Evolutionary conservation across 2,113 vertebrate species (phyloP), one percentile per base, ranked within the genome.

Genomic region (Micronycteris hirsuta): DNA sequence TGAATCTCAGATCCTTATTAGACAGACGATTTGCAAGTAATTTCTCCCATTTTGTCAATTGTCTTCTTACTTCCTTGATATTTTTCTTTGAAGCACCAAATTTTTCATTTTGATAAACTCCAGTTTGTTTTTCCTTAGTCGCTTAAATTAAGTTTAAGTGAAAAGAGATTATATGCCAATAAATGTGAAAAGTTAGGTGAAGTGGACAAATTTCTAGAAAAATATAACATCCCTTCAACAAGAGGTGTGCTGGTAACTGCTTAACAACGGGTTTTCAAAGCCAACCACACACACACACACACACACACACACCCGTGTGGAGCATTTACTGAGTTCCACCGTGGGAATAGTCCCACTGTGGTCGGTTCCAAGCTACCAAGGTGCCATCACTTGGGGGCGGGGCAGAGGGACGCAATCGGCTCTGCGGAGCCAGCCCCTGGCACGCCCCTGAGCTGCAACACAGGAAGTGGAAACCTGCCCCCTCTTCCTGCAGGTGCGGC

Each of bases 341-440:
- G 58, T 6, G 17, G 24, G 2, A 54, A 20, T 16, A 2, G 8
- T 43, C 58, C 43, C 63, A 1, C 36, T 11, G 1, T 0, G 3
- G n/a, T 14, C 15, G 3, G n/a, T 31, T 56, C 89, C 65, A 24
- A 4, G n/a, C 11, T 16, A 26, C n/a, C 52, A 20, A 12, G 0
- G 2, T 0, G 31, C 8, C 45, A 2, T 56, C 3, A 0, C 8
- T 15, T 4, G 15, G 41, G 33, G 16, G 5, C 17, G 33, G n/a
- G 56, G 33, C 63, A 36, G 24, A 13, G 2, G n/a, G 1, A 5
- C 22, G 6, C 2, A 0, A 0, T 2, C 5, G 1, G 14, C 6
- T 87, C 38, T 13, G 19, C 58, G 7, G 63, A 45, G 68, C 77
- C 3, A 0, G 65, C 28, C 19, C 16, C 56, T 3, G 1, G 33